Base-by-base conservation (phyloP, 2,888 invertebrate genomes). In the Diaprepes abbreviatus region DNA sequence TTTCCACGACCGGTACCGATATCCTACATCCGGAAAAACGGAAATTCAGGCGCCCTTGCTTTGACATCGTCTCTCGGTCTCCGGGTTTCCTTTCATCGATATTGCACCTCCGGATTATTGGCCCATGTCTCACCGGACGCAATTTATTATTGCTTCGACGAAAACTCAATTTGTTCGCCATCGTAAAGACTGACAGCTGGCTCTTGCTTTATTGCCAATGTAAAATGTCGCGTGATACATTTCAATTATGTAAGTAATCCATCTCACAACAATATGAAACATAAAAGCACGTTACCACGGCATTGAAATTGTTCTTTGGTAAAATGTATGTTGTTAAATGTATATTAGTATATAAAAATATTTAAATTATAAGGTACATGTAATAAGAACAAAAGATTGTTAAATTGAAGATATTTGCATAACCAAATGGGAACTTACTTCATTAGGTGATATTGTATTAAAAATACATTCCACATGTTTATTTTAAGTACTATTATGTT, bases 101-200 rank as follows among this genome's bases (percentile, higher is more conserved):
- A 71, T 67, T 65, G 70, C 72, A 63, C 52, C 63, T 66, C 58
- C 36, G 69, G 69, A 72, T 69, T 72, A 72, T 69, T 60, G 68
- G 71, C 48, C 65, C 63, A 31, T 50, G 68, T 64, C 68, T 64
- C 68, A 59, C 63, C 63, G 69, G 68, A 76, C 76, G 67, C 78
- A 75, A 79, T 79, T 79, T 79, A 79, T 79, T 79, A 77, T 79
- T 79, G 78, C 78, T 76, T 74, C 76, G 77, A 70, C 74, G 77
- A 77, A 79, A 79, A 79, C 77, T 77, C 79, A 79, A 78, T 79
- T 79, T 79, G 78, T 78, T 76, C 76, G 72, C 74, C 75, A 74
- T 73, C 73, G 74, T 74, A 75, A 75, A 78, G 72, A 70, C 74
- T 72, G 76, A 74, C 66, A 68, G 71, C 68, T 66, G 71, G 63